Evolutionary conservation across 1,140 invertebrate species (phyloP), one percentile per base, ranked within the genome.

Genomic region (Drosophila kanapiae): DNA sequence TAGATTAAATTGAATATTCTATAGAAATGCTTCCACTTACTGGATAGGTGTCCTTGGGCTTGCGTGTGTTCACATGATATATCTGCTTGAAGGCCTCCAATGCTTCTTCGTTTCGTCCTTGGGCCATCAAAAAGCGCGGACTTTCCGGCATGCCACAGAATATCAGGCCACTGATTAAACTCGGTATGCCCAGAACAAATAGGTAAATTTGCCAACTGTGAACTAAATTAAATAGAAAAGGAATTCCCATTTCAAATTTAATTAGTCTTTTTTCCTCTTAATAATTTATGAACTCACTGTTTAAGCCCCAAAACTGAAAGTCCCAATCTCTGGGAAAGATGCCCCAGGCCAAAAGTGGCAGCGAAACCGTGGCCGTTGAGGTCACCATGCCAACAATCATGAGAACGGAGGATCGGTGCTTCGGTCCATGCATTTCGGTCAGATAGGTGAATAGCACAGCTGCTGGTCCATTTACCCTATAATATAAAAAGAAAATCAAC

Each of bases 171-270:
- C 95, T 95, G 2, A 96, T 71, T 1, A 97, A 78, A 27, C 95
- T 95, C 4, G 96, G 95, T 27, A 97, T 49, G 0, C 95, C 95
- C 71, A 95, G 94, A 0, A 94, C 75, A 6, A 96, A 92, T 2
- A 97, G 92, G 90, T 95, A 97, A 14, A 97, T 93, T 71, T 97
- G 95, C 97, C 97, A 98, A 1, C 95, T 95, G 88, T 96, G 94
- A 33, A 95, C 93, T 63, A 18, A 45, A 53, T 11, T 9, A 23
- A 16, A 42, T n/a, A 23, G 23, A 23, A 23, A 23, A 23, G 3
- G 23, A 23, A 2, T 23, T 23, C 23, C 23, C 23, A 23, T 4
- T 35, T 18, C 0, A 6, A 23, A 11, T 9, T 10, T 27, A 10
- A 18, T n/a, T 4, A 6, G 5, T 23, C 23, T 3, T 23, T 23